Percentiles rank a stretch among this genome's conserved stretches.
phyloP scores from a whole-genome alignment of 2,888 invertebrate species.

The Harmothoe impar region DNA sequence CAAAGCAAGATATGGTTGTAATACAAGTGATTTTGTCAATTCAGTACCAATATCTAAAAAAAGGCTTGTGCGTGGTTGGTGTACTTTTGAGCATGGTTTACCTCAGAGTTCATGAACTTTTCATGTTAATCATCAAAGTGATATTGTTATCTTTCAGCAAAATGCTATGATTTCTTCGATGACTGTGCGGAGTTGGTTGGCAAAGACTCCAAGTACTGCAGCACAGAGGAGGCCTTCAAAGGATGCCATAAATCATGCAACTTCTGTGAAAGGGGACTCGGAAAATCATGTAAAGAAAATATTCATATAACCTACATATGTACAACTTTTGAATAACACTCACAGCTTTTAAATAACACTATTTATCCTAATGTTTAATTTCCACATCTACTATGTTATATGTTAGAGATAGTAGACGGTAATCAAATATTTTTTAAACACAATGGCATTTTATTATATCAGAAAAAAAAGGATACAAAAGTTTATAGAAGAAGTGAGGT shows the following conservation, averaged over 20 bases:
- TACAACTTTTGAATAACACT: not conserved
- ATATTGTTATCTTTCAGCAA: not conserved
- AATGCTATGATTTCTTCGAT: slow-evolving; percentile 10
- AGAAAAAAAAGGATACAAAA: no score
- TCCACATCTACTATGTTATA: not conserved
- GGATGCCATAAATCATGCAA: not conserved
- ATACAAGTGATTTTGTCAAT: not conserved
- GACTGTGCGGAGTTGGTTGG: not conserved
- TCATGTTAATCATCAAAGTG: not conserved
- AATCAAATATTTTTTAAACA: no score
- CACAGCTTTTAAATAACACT: not conserved
- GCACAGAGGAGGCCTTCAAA: not conserved
- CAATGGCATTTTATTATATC: not conserved
- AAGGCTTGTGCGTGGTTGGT: no score
- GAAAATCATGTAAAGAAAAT: not conserved
- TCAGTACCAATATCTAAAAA: not conserved
- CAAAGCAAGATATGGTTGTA: no score
- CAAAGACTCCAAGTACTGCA: not conserved
- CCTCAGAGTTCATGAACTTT: no score
- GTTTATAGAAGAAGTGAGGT: no score
- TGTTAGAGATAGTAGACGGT: not conserved
- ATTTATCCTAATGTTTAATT: not conserved
- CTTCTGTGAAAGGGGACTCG: not conserved
- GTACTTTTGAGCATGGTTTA: no score
- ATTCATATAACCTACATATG: no score